Percentiles rank a stretch among this genome's conserved stretches.
Evolutionary conservation across 1,140 invertebrate species (phyloP).

Genomic region (Eupristina koningsbergeri): DNA sequence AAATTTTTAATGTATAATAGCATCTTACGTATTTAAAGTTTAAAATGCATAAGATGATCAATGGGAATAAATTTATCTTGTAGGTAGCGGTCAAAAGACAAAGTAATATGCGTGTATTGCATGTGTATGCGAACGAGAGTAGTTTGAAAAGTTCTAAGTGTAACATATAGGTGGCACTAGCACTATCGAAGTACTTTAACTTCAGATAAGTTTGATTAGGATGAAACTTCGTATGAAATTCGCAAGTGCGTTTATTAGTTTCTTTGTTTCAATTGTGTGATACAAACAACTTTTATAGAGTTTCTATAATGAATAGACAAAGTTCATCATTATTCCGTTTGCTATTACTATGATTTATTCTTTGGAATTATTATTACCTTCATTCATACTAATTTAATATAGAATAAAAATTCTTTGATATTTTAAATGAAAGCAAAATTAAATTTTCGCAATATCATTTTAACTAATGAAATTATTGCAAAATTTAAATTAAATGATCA

Average conservation of each 20-base stretch:
- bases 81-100: neutral
- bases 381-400: too few relatives aligned
- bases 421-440: neutral
- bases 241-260: neutral
- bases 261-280: neutral
- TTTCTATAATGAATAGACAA: neutral
- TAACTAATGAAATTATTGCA: neutral
- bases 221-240: neutral
- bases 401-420: too few relatives aligned
- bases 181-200: neutral
- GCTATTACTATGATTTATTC: too few relatives aligned
- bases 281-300: neutral
- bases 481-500: neutral
- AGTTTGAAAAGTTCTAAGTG: neutral
- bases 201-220: neutral
- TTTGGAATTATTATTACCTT: too few relatives aligned
- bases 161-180: neutral
- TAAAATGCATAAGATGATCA: neutral
- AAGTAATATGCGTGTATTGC: too few relatives aligned
- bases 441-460: neutral
- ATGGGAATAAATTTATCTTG: neutral
- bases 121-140: neutral
- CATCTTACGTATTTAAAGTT: neutral
- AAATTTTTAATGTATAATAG: too few relatives aligned
- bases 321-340: neutral